Evolutionary conservation across 2,113 vertebrate species (phyloP).

Genomic region (Stigmatopora argus): DNA sequence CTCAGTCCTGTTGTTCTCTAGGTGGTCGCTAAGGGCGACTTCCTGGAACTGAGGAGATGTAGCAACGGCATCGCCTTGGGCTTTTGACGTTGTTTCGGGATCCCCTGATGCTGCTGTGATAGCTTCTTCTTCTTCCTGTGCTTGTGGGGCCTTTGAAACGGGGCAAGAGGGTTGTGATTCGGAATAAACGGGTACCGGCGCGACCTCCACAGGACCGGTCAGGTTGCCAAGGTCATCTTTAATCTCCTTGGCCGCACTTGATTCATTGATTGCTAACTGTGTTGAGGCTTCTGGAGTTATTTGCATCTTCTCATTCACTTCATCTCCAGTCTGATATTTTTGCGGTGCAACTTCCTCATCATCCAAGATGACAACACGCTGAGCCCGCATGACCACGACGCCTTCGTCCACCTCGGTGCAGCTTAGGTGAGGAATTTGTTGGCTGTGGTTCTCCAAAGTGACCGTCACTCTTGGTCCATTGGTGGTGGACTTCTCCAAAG

Average conservation of each 20-base stretch:
- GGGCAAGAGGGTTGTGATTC: slow-evolving; percentile 16
- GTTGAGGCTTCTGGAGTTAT: slow-evolving; percentile 9
- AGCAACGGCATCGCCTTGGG: background rate
- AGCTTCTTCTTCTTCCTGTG: slow-evolving; percentile 1
- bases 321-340: slow-evolving; percentile 10
- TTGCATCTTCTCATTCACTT: slow-evolving; percentile 1
- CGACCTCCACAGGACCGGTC: slow-evolving; percentile 22
- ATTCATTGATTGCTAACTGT: slow-evolving; percentile 16
- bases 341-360: slow-evolving; percentile 49
- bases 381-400: slow-evolving; percentile 63
- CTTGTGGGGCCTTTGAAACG: background rate
- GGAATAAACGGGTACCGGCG: slow-evolving; percentile 39
- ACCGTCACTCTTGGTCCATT: background rate
- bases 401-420: slow-evolving; percentile 49
- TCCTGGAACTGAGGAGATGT: slow-evolving; percentile 60
- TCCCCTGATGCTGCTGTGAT: slow-evolving; percentile 3
- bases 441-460: background rate
- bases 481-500: slow-evolving; percentile 14
- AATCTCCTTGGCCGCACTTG: background rate
- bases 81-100: slow-evolving; percentile 7
- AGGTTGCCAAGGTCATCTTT: background rate
- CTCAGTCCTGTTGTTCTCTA: slow-evolving; percentile 24
- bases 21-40: slow-evolving; percentile 49
- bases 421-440: background rate
- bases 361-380: slow-evolving; percentile 66